Conservation (phyloP, 2,113 vertebrate genomes). For the Tupaia chinensis region DNA sequence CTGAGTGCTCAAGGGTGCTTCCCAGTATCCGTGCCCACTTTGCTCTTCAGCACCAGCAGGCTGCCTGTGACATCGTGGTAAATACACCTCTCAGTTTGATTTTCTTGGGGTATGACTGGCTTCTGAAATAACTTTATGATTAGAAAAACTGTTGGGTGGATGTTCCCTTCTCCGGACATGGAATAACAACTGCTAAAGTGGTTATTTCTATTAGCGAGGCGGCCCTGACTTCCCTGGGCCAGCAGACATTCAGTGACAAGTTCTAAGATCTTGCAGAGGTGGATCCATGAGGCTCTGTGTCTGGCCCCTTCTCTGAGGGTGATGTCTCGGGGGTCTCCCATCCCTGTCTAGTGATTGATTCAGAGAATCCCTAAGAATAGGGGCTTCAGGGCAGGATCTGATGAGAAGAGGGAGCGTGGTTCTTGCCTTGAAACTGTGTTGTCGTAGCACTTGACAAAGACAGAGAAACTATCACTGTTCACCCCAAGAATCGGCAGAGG, state of each 20-base stretch:
- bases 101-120: not conserved
- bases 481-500: rapidly evolving
- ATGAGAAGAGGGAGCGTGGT: not conserved
- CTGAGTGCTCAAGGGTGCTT: not conserved
- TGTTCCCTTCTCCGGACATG: not conserved
- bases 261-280: rapidly evolving
- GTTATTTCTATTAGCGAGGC: not conserved
- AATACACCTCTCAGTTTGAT: not conserved
- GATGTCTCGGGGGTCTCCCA: no score
- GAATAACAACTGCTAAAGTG: not conserved
- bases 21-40: no score
- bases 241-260: rapidly evolving
- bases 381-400: not conserved
- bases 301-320: not conserved
- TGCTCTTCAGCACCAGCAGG: rapidly evolving
- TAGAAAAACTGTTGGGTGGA: not conserved
- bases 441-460: not conserved
- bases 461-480: not conserved
- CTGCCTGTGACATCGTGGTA: no score
- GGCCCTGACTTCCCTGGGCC: not conserved
- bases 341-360: no score
- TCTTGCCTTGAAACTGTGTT: not conserved
- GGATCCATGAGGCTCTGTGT: rapidly evolving
- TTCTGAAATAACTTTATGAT: not conserved
- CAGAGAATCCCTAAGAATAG: not conserved